Evolutionary conservation across 2,113 vertebrate genomes (phyloP), one percentile per base, ranked within the genome.

Genomic region (Pangasianodon gigas): DNA sequence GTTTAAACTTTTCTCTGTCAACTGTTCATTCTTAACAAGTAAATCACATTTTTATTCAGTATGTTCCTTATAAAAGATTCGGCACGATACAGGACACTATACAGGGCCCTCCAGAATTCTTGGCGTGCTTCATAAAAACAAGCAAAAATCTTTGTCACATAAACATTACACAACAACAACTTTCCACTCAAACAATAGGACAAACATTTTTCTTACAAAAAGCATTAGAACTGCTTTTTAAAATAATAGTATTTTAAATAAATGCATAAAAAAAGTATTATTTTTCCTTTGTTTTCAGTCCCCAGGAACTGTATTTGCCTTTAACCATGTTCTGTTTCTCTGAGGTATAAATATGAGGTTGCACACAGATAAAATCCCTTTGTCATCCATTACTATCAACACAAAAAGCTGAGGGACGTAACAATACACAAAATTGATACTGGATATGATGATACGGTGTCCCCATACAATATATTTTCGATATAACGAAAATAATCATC

Each of bases 1-100:
- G n/a, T 58, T 56, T 48, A 60, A 71, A 56, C 62, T 46, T 60
- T 51, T 67, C 52, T 74, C 48, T 62, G 54, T 79, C 56, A 81
- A 37, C 26, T 51, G 56, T 52, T 86, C 62, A 19, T 85, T 86
- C 21, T 71, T 71, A 71, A 32, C 32, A 74, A 51, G 52, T 65
- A 80, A 88, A 65, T 80, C 75, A 79, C 26, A 32, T 88, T 88
- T 79, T 60, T 48, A 88, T 83, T 71, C 54, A 1, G 37, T 71
- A 29, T 88, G 46, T 32, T 26, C 74, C 80, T 44, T 51, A 83
- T 88, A 74, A 89, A 52, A 18, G 77, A 32, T 52, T 52, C 79
- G 29, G 48, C 77, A 81, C 48, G 32, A n/a, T 81, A 52, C 52
- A 52, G 2, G 48, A 81, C 79, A 81, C 13, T 52, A 81, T 81